These are phyloP conservation scores for Volucella bombylans DNA, from an alignment of 2,888 invertebrate species.

Conservation along the genomic window DNA sequence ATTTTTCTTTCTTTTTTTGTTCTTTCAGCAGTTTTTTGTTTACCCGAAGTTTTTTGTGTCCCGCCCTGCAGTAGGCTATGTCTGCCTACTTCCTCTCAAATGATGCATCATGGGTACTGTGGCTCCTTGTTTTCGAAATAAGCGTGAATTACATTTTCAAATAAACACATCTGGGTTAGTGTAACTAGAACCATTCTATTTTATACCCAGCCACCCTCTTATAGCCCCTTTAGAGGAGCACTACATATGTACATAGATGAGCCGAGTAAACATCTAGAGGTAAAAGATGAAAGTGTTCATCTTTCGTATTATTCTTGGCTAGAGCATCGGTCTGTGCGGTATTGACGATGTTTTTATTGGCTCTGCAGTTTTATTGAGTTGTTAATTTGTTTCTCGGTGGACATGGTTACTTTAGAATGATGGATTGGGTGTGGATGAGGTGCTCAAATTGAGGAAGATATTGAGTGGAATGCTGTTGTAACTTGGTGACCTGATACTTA, in stretches of 20 bases:
- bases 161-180: constrained; percentile 68
- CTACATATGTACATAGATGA: neutral
- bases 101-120: constrained; percentile 25
- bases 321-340: constrained; percentile 20
- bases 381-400: constrained; percentile 58
- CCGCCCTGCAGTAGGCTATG: neutral
- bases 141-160: constrained; percentile 66
- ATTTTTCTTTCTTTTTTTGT: constrained; percentile 20
- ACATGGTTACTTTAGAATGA: constrained; percentile 13
- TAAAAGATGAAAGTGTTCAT: constrained; percentile 24
- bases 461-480: constrained; percentile 5
- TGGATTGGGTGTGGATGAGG: constrained; percentile 21
- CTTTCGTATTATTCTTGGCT: constrained; percentile 59
- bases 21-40: constrained; percentile 37
- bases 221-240: neutral
- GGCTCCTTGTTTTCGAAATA: constrained; percentile 56
- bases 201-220: neutral
- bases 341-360: constrained; percentile 54
- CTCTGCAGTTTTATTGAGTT: constrained; percentile 49
- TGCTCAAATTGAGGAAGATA: neutral
- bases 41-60: constrained; percentile 25
- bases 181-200: constrained; percentile 35
- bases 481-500: constrained; percentile 32
- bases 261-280: constrained; percentile 5
- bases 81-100: neutral